Evolutionary conservation across 2,888 invertebrate genomes (phyloP).

Genomic region (Palloptera scutellata): DNA sequence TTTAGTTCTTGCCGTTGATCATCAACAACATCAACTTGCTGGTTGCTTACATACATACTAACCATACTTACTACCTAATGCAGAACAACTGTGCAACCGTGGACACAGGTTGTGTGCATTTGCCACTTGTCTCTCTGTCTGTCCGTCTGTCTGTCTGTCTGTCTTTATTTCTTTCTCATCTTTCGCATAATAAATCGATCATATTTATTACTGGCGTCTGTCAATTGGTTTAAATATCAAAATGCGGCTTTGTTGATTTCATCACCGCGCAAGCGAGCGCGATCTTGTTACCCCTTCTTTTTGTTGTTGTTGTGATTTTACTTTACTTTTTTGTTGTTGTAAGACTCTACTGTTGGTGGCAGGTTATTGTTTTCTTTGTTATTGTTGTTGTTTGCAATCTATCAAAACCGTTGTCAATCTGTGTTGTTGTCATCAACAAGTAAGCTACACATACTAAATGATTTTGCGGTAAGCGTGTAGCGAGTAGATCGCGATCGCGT

Average conservation of each 20-base stretch:
- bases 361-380: slow-evolving; percentile 6
- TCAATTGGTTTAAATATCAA: slow-evolving; percentile 43
- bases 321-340: too few relatives aligned
- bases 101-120: neutral
- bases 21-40: neutral
- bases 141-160: neutral
- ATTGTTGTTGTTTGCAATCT: neutral
- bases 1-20: slow-evolving; percentile 16
- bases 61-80: too few relatives aligned
- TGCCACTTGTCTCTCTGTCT: neutral
- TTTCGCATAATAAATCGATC: slow-evolving; percentile 57
- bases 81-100: too few relatives aligned
- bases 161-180: neutral
- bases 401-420: slow-evolving; percentile 23
- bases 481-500: too few relatives aligned
- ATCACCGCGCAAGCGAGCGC: slow-evolving; percentile 2
- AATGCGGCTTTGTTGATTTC: slow-evolving; percentile 22
- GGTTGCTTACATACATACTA: too few relatives aligned
- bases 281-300: slow-evolving; percentile 19
- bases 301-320: neutral
- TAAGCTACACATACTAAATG: neutral
- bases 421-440: slow-evolving; percentile 23
- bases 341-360: slow-evolving; percentile 1
- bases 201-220: slow-evolving; percentile 47
- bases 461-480: too few relatives aligned